Conservation (phyloP, 1,140 invertebrate genomes). For the Adoxophyes honmai region DNA sequence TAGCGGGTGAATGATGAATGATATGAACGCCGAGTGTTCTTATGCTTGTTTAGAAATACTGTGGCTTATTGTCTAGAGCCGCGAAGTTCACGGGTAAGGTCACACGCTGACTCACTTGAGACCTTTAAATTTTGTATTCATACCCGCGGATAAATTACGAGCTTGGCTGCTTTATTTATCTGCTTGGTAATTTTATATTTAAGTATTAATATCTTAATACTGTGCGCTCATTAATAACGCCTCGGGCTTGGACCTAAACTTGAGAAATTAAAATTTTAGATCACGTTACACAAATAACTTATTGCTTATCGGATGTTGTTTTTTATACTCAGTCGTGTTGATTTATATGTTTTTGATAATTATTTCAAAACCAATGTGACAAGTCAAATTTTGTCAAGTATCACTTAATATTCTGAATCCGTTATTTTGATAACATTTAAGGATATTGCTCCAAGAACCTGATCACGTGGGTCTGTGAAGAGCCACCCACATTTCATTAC, state of each 20-base stretch:
- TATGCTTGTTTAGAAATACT: constrained; percentile 37
- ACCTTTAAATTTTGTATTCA: constrained; percentile 3
- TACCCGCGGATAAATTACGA: neutral
- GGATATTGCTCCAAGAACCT: neutral
- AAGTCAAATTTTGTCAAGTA: too few relatives aligned
- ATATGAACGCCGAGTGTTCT: constrained; percentile 43
- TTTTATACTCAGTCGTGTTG: neutral
- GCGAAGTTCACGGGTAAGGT: constrained; percentile 41
- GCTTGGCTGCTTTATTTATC: constrained; percentile 2
- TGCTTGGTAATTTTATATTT: neutral
- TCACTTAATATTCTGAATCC: too few relatives aligned
- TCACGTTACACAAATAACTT: constrained; percentile 11
- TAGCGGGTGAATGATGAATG: constrained; percentile 41
- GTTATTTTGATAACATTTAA: too few relatives aligned
- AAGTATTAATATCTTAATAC: constrained; percentile 12
- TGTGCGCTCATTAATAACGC: constrained; percentile 3
- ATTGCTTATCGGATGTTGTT: neutral
- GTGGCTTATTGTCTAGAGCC: constrained; percentile 41
- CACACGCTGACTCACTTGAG: constrained; percentile 16
- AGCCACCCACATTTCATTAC: constrained; percentile 22
- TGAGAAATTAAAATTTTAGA: constrained; percentile 12
- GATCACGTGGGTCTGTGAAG: neutral
- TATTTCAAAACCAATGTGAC: too few relatives aligned
- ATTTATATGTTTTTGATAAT: neutral
- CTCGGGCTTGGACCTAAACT: neutral